Percentiles rank a stretch among this genome's conserved stretches.
Evolutionary conservation across 2,888 invertebrate genomes (phyloP).

Genomic region (Dendrolimus houi): DNA sequence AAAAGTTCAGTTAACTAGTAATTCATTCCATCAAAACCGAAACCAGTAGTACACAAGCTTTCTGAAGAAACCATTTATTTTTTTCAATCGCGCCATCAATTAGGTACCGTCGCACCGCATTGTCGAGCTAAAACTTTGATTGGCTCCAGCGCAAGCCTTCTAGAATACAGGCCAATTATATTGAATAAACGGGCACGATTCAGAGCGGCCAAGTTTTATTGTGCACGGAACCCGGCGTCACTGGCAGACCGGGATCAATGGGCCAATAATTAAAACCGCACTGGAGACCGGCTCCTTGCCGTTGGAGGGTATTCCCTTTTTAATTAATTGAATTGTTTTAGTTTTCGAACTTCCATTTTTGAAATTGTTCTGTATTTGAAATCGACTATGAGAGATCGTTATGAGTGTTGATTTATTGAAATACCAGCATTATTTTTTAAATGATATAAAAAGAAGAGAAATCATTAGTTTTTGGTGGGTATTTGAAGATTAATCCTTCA

Average conservation of each 20-base stretch:
- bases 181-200: slow-evolving; percentile 28
- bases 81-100: slow-evolving; percentile 25
- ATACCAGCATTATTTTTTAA: no score
- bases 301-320: slow-evolving; percentile 46
- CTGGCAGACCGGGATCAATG: slow-evolving; percentile 53
- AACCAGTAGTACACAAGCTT: neutral
- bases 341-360: neutral
- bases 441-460: no score
- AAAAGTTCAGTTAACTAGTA: no score
- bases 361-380: neutral
- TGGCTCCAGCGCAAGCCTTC: slow-evolving; percentile 37
- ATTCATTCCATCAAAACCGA: no score
- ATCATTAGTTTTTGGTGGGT: no score
- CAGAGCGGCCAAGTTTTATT: slow-evolving; percentile 49
- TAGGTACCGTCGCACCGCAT: slow-evolving; percentile 42
- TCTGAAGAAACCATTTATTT: slow-evolving; percentile 11
- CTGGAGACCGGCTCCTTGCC: slow-evolving; percentile 40
- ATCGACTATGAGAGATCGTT: no score
- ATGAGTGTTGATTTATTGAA: no score
- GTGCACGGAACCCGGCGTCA: slow-evolving; percentile 55
- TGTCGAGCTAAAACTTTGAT: slow-evolving; percentile 65
- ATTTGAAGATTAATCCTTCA: no score
- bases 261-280: slow-evolving; percentile 67
- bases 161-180: slow-evolving; percentile 64
- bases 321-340: slow-evolving; percentile 54